These are phyloP conservation scores for Acrossocheilus wenchowensis DNA, from an alignment of 2,797 vertebrate species.

Conservation along the genomic window DNA sequence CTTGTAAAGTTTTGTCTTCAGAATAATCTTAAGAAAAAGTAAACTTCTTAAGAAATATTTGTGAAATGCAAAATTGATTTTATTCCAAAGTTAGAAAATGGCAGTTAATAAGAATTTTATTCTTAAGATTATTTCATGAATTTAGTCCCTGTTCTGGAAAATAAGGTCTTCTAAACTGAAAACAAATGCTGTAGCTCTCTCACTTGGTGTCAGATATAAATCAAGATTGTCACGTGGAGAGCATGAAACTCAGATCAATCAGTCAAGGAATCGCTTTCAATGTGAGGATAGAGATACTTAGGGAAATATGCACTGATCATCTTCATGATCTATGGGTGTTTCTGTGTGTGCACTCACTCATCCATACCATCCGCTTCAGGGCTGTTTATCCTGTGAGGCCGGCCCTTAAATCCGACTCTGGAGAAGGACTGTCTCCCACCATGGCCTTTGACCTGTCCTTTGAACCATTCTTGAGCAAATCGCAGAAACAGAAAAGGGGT, in stretches of 20 bases:
- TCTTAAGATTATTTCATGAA: neutral
- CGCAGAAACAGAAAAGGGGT: slow-evolving; percentile 40
- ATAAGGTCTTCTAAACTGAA: neutral
- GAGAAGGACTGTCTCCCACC: slow-evolving; percentile 13
- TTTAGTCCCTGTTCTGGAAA: neutral
- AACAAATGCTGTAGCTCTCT: neutral
- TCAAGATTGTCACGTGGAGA: neutral
- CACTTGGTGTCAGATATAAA: slow-evolving; percentile 20
- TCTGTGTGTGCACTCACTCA: slow-evolving; percentile 46
- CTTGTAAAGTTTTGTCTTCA: neutral
- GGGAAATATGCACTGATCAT: slow-evolving; percentile 22
- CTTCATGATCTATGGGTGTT: slow-evolving; percentile 62
- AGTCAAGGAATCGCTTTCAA: slow-evolving; percentile 27
- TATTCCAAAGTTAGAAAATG: neutral
- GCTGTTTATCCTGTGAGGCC: slow-evolving; percentile 37
- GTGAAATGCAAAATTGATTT: neutral
- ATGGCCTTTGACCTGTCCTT: slow-evolving; percentile 44
- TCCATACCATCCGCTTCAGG: slow-evolving; percentile 37
- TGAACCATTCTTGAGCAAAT: slow-evolving; percentile 47
- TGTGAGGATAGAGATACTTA: neutral
- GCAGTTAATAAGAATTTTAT: neutral
- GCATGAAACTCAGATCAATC: neutral
- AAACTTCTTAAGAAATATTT: neutral
- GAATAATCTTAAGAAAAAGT: neutral
- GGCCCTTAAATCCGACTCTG: neutral